Evolutionary conservation across 2,888 invertebrate genomes (phyloP).

Genomic region (Hyppa rectilinea): DNA sequence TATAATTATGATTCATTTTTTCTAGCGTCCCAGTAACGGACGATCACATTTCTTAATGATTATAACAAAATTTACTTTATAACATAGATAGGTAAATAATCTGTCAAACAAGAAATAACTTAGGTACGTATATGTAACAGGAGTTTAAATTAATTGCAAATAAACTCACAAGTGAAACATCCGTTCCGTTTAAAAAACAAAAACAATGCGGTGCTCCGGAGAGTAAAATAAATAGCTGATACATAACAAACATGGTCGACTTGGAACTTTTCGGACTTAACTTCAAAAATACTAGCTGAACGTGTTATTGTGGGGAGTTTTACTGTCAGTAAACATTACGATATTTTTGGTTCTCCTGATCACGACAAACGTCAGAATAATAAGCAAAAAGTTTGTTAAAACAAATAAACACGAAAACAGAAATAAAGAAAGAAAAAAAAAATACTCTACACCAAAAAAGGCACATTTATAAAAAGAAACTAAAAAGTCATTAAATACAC

Average conservation of each 20-base stretch:
- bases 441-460: no score
- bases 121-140: slow-evolving; percentile 8
- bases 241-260: slow-evolving; percentile 22
- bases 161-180: slow-evolving; percentile 26
- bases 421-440: no score
- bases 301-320: slow-evolving; percentile 4
- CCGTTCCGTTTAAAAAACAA: slow-evolving; percentile 25
- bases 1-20: neutral
- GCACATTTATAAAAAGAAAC: no score
- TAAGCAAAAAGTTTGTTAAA: neutral
- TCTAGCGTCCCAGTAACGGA: no score
- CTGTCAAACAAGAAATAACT: neutral
- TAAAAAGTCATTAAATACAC: no score
- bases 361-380: neutral
- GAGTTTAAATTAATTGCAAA: slow-evolving; percentile 25
- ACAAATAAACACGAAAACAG: neutral
- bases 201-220: slow-evolving; percentile 24
- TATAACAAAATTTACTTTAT: neutral
- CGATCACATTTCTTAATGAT: neutral
- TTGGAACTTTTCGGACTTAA: neutral
- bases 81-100: neutral
- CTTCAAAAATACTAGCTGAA: slow-evolving; percentile 5
- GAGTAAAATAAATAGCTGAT: slow-evolving; percentile 39
- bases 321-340: neutral
- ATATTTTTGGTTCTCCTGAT: neutral